A percentile compares a stretch with the other conserved stretches of the same genome.
These are phyloP conservation scores for Diarsia mendica DNA, from an alignment of 2,888 invertebrate species.

Conservation along the genomic window DNA sequence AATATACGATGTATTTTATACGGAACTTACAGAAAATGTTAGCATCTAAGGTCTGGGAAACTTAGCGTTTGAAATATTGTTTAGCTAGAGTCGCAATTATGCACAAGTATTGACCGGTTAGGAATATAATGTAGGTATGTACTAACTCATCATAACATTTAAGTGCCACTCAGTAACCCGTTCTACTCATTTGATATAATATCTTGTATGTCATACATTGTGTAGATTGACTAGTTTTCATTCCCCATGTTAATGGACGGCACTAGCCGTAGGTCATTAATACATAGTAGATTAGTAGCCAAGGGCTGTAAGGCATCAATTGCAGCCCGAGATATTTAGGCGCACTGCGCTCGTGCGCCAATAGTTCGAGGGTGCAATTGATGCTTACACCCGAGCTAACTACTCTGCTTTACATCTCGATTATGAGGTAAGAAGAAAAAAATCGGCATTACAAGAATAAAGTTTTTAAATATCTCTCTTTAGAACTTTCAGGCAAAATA, in stretches of 20 bases:
- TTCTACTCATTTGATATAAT: constrained; percentile 38
- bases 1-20: not conserved
- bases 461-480: no score
- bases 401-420: no score
- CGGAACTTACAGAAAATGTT: not conserved
- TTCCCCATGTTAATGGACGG: not conserved
- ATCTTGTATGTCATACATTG: constrained; percentile 15
- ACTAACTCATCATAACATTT: constrained; percentile 23
- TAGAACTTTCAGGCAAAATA: no score
- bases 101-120: constrained; percentile 22
- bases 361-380: no score
- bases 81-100: not conserved
- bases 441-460: no score
- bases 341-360: no score
- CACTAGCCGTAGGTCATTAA: not conserved
- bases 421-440: no score
- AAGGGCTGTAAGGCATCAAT: no score
- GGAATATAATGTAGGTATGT: not conserved
- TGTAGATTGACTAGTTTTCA: constrained; percentile 18
- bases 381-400: no score
- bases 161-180: constrained; percentile 26
- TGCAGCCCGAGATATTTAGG: no score
- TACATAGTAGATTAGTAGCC: no score
- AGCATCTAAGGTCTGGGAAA: not conserved
- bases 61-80: not conserved